Conservation (phyloP, 2,113 vertebrate species). For the Clupea harengus region DNA sequence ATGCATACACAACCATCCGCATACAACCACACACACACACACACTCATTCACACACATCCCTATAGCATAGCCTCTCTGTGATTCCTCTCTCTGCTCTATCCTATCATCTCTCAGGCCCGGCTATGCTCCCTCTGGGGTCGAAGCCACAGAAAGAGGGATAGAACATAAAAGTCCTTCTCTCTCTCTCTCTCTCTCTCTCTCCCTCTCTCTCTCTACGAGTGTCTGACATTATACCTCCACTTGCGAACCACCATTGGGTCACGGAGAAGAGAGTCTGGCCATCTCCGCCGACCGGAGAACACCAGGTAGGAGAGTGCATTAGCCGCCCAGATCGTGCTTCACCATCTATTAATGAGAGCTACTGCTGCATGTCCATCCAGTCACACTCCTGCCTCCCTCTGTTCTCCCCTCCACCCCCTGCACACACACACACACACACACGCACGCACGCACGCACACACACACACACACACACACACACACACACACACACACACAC, state of each 20-base stretch:
- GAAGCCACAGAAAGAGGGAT: too few species aligned
- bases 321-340: constrained; percentile 56
- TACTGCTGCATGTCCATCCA: constrained; percentile 59
- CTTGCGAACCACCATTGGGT: constrained; percentile 25
- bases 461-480: too few species aligned
- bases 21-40: background rate
- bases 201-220: background rate
- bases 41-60: background rate
- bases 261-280: constrained; percentile 32
- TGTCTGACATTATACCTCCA: constrained; percentile 43
- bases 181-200: constrained; percentile 23
- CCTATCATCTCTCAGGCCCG: background rate
- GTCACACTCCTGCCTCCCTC: constrained; percentile 54
- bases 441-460: background rate
- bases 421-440: constrained; percentile 22
- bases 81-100: background rate
- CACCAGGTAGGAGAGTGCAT: constrained; percentile 57
- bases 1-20: background rate
- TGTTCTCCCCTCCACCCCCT: constrained; percentile 4
- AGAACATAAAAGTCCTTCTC: background rate
- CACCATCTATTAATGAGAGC: constrained; percentile 69
- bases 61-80: background rate
- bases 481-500: too few species aligned
- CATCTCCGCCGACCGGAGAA: constrained; percentile 15
- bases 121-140: background rate